Base-by-base conservation (phyloP, 2,113 vertebrate genomes). In the Callorhinus ursinus region DNA sequence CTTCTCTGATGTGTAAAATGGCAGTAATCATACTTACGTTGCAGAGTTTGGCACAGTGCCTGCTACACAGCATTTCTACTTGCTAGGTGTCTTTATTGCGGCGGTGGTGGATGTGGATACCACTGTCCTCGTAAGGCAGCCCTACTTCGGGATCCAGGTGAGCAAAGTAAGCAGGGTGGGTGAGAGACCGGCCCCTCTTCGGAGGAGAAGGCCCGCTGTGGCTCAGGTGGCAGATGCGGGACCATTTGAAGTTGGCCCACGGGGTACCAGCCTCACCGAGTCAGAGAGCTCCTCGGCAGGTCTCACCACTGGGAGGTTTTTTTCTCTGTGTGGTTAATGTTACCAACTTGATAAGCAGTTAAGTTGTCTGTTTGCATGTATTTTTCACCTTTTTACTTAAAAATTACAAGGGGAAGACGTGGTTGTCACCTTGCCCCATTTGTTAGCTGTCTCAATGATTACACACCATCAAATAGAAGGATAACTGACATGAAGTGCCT, bases 241-340 rank as follows among this genome's bases (percentile, higher is more conserved):
- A 16, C 53, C 42, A 63, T 39, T 14, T 24, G n/a, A 22, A 57
- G 69, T 7, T 59, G 80, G 8, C 7, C 63, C 26, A 31, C 51
- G 16, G 51, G 15, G 1, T 2, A 15, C n/a, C 14, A 4, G 55
- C 19, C 9, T 51, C 46, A 39, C 16, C 1, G 0, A 3, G 10
- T 9, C 46, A 42, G n/a, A 85, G 46, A 53, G 51, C 36, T 46
- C 61, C 59, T 55, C 21, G 14, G 72, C 6, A 49, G 15, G 61
- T 31, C 26, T 18, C 22, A 49, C 5, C 53, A 0, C 2, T 26
- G 42, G 39, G 51, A 59, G 71, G 15, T 26, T 33, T 49, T 61
- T 12, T 2, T 39, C 33, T 80, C 14, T 86, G 6, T 71, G 49
- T 85, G 65, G 31, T 49, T 55, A 57, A 53, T 36, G 36, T 10